These are phyloP conservation scores for Xyliphius kryptos DNA, from an alignment of 2,113 vertebrate genomes.

Conservation along the genomic window DNA sequence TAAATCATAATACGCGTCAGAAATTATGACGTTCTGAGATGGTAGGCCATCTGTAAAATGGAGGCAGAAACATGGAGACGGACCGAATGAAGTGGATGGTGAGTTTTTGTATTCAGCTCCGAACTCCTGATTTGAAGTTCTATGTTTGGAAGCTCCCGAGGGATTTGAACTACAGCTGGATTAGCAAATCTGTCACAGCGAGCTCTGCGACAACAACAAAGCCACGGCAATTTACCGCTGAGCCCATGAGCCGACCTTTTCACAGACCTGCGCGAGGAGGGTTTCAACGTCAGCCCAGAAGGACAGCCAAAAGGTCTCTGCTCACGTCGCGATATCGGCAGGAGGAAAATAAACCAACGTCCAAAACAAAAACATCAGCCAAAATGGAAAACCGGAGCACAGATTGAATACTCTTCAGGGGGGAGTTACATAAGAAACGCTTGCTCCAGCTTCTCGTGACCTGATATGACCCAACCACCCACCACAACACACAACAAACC, in stretches of 20 bases:
- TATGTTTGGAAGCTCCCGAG: background rate
- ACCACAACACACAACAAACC: too few relatives aligned
- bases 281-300: background rate
- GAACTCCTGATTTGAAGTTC: background rate
- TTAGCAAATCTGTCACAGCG: constrained; percentile 7
- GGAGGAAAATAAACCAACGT: background rate
- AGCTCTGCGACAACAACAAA: background rate
- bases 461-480: background rate
- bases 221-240: background rate
- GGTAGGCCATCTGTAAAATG: too few relatives aligned
- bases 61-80: too few relatives aligned
- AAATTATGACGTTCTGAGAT: too few relatives aligned
- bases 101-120: too few relatives aligned
- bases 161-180: background rate
- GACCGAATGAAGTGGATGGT: too few relatives aligned
- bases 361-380: background rate
- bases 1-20: too few relatives aligned
- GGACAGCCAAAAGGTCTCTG: constrained; percentile 3
- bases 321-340: background rate
- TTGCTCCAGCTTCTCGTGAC: background rate
- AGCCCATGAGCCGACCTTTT: constrained; percentile 10
- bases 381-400: background rate
- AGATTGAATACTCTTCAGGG: background rate
- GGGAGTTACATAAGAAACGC: background rate
- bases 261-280: background rate